phyloP scores from a whole-genome alignment of 2,113 vertebrate genomes.

The Alosa alosa region DNA sequence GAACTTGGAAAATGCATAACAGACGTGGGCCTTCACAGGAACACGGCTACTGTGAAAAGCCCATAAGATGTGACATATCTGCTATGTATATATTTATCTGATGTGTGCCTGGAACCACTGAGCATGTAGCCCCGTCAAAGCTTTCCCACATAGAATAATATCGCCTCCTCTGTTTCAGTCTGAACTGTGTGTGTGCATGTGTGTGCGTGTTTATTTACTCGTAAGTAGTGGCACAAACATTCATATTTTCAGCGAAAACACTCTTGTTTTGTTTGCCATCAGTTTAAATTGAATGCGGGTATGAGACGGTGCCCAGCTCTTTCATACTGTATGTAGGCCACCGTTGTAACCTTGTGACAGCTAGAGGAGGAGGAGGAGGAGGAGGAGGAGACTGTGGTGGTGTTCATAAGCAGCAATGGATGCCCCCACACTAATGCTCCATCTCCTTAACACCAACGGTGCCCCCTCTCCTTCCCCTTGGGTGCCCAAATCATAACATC shows the following conservation, averaged over 20 bases:
- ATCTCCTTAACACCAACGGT: neutral
- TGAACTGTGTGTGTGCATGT: neutral
- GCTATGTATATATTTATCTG: too few relatives aligned
- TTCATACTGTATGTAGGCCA: neutral
- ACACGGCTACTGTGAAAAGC: neutral
- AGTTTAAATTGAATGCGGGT: neutral
- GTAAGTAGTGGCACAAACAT: neutral
- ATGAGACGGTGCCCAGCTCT: neutral
- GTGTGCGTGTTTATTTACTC: neutral
- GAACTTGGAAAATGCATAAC: neutral
- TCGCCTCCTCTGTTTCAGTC: neutral
- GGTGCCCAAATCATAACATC: neutral
- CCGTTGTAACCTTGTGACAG: neutral
- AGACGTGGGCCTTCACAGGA: neutral
- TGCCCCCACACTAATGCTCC: neutral
- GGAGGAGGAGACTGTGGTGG: neutral
- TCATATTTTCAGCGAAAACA: conserved; percentile 11
- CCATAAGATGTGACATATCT: neutral
- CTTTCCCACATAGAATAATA: neutral
- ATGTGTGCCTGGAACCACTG: too few relatives aligned
- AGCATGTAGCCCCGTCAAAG: too few relatives aligned
- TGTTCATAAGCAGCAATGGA: neutral
- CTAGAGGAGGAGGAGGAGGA: neutral
- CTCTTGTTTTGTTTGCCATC: conserved; percentile 1
- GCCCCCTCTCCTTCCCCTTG: neutral